Base-by-base conservation (phyloP, 2,113 vertebrate species). In the Chloebia gouldiae region DNA sequence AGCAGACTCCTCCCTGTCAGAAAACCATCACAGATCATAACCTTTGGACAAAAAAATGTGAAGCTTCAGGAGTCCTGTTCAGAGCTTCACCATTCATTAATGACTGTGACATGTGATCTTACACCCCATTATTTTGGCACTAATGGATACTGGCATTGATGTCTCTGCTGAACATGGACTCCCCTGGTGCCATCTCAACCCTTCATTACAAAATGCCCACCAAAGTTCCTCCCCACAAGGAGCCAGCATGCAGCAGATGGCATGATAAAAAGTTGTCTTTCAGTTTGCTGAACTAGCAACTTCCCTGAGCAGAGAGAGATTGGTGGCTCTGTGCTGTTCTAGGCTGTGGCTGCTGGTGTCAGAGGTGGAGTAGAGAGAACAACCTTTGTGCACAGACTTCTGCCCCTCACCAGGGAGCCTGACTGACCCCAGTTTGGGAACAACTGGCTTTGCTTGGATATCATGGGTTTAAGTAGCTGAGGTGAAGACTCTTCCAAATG, bases 41-140 rank as follows among this genome's bases (percentile, higher is more conserved):
- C 7, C 28, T 37, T 50, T 15, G 49, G 19, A 40, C 31, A 13
- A 33, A 13, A 33, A 60, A 80, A 42, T 5, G 2, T 5, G 49
- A 73, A 42, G 22, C 11, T 1, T 1, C 39, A 59, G 30, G 15
- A 59, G 12, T 35, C 45, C n/a, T 54, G 15, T 15, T 31, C 15
- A 19, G 15, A 68, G 16, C 12, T 15, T 15, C 6, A 18, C 27
- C 7, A 2, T 42, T 56, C 8, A 5, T 27, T 47, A 40, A 33
- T 3, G 18, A 5, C 37, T 51, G 33, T 3, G 17, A 39, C 0
- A 1, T 3, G 15, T 0, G 0, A 21, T 73, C n/a, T 63, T 64
- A 9, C 10, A 4, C 39, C 39, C 53, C 14, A 3, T 20, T 13
- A 18, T 31, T 68, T 45, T 28, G 63, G 33, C 40, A 42, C 9